Conservation (phyloP, 2,888 invertebrate species). For the Drosophila mayaguana region DNA sequence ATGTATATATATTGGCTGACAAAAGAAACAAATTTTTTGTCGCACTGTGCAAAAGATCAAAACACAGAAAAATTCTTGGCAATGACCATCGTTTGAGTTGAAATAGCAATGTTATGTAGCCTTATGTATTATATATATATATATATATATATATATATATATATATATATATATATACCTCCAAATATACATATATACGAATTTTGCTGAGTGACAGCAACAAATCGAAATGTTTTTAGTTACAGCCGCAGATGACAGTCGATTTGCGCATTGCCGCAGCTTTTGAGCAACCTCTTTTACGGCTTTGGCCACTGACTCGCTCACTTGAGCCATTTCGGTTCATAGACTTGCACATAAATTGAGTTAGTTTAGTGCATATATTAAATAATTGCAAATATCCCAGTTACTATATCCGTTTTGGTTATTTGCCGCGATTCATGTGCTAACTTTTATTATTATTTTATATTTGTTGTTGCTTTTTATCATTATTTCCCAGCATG, state of each 20-base stretch:
- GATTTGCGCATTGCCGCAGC: constrained; percentile 7
- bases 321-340: constrained; percentile 28
- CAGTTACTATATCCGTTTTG: not conserved
- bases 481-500: constrained; percentile 30
- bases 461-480: not conserved
- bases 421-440: constrained; percentile 11
- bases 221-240: constrained; percentile 38
- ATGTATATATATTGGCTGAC: constrained; percentile 37
- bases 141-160: constrained; percentile 18
- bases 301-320: not conserved
- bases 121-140: constrained; percentile 24
- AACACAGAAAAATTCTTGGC: constrained; percentile 82
- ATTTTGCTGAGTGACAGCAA: constrained; percentile 68
- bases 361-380: constrained; percentile 5
- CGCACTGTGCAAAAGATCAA: constrained; percentile 72
- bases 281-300: not conserved
- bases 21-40: constrained; percentile 63
- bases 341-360: constrained; percentile 17
- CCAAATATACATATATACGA: constrained; percentile 29
- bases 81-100: constrained; percentile 77
- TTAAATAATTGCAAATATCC: constrained; percentile 3
- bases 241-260: constrained; percentile 9
- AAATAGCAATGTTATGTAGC: constrained; percentile 73
- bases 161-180: constrained; percentile 14
- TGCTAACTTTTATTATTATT: constrained; percentile 1